Evolutionary conservation across 1,140 invertebrate species (phyloP).

Genomic region (Catajapyx aquilonaris): DNA sequence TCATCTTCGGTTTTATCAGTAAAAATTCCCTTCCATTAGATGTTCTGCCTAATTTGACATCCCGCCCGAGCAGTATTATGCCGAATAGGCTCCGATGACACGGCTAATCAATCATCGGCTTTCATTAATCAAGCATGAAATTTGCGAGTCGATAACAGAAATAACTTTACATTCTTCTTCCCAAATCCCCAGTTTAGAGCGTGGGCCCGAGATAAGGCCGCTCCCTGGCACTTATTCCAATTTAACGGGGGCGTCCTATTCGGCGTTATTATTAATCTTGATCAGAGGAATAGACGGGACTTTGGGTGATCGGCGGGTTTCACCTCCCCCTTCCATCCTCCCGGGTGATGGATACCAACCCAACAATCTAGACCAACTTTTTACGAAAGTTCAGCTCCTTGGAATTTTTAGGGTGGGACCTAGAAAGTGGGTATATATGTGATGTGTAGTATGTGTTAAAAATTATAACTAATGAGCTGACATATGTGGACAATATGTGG

Average conservation of each 20-base stretch:
- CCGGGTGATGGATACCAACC: too few relatives aligned
- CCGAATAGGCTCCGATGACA: constrained; percentile 1
- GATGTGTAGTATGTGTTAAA: too few relatives aligned
- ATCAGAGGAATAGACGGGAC: background rate
- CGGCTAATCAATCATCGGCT: background rate
- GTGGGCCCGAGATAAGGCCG: background rate
- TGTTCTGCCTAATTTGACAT: constrained; percentile 1
- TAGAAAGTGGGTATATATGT: too few relatives aligned
- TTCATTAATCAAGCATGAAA: constrained; percentile 3
- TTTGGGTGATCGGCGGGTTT: too few relatives aligned
- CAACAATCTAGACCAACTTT: too few relatives aligned
- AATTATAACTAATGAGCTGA: too few relatives aligned
- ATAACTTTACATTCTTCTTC: constrained; percentile 2
- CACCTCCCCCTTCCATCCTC: too few relatives aligned
- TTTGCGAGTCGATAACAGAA: constrained; percentile 2
- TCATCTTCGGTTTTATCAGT: constrained; percentile 3
- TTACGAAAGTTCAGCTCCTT: too few relatives aligned
- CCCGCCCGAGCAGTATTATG: background rate
- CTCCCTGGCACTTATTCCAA: constrained; percentile 1
- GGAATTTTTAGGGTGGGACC: too few relatives aligned
- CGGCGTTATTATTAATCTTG: constrained; percentile 2
- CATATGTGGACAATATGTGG: too few relatives aligned
- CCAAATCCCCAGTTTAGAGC: background rate
- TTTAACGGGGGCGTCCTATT: constrained; percentile 1
- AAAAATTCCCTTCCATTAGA: background rate